Base-by-base conservation (phyloP, 2,797 vertebrate species). In the Sciurus carolinensis region DNA sequence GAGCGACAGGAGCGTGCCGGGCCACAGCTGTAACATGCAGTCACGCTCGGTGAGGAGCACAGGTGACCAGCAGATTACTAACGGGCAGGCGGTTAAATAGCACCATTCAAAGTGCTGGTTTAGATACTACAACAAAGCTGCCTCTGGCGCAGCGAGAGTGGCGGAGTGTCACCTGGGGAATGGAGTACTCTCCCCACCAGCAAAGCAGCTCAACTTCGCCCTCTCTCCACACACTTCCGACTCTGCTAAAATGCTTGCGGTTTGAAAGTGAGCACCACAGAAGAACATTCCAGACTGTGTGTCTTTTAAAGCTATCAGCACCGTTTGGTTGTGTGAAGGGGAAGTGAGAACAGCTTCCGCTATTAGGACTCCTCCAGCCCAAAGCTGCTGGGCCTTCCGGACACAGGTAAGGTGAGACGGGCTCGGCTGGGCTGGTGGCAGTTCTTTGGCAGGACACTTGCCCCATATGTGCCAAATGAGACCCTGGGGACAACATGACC, bases 41-140 rank as follows among this genome's bases (percentile, higher is more conserved):
- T 2, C 52, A 52, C 12, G 52, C 52, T 52, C 15, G 52, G 52
- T 52, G 52, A 14, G 52, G 52, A 13, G 52, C 83, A 57, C 95
- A 71, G 64, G 69, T 12, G 22, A 13, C 50, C 22, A 67, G 94
- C 79, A 72, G 75, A 50, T 86, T 47, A 2, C 79, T 30, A 30
- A 66, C 72, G 87, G 59, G 93, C 86, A 89, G 26, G 33, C 79
- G 15, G 95, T 81, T 66, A 86, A 82, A 79, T 24, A 33, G 44
- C 36, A 1, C 12, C 0, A 0, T 24, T 62, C 44, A 0, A 12
- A 87, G 54, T 33, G 44, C 76, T 28, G 1, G 42, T 36, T 83
- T 30, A 52, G 87, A 47, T 13, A 8, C 14, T 11, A 9, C 10
- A 28, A 71, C 36, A 73, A 39, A 0, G 33, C 66, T 2, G 1